Conservation (phyloP, 2,113 vertebrate species). For the Morone chrysops region DNA sequence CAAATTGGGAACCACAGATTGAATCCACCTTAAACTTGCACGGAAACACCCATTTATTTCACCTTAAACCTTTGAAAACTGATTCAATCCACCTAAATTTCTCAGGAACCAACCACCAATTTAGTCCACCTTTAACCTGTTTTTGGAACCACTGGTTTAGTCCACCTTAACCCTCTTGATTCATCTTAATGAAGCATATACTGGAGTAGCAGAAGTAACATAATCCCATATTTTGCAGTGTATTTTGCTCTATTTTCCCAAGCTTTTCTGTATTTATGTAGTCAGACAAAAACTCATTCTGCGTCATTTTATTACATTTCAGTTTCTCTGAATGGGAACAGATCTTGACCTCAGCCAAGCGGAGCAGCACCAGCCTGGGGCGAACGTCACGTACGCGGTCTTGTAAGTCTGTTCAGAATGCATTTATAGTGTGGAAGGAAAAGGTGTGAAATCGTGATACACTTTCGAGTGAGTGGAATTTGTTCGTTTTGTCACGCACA, state of each 20-base stretch:
- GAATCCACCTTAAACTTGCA: neutral
- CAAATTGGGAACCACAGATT: neutral
- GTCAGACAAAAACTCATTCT: conserved; percentile 16
- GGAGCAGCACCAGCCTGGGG: conserved; percentile 19
- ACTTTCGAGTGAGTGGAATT: conserved; percentile 44
- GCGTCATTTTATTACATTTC: conserved; percentile 23
- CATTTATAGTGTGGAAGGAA: conserved; percentile 27
- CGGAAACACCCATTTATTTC: neutral
- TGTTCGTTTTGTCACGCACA: conserved; percentile 45
- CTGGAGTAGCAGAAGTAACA: neutral
- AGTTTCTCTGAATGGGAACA: conserved; percentile 9
- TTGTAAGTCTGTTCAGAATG: conserved; percentile 28
- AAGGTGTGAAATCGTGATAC: conserved; percentile 56
- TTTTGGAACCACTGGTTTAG: neutral
- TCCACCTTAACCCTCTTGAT: neutral
- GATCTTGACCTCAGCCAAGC: conserved; percentile 39
- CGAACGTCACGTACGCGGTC: neutral
- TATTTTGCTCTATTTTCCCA: neutral
- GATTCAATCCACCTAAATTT: neutral
- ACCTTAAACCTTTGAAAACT: neutral
- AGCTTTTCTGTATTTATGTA: neutral
- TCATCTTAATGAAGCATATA: neutral
- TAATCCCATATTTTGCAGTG: neutral
- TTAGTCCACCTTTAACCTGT: neutral
- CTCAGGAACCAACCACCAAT: neutral